Conservation (phyloP, 2,797 vertebrate genomes). For the Gymnothorax reevesii region DNA sequence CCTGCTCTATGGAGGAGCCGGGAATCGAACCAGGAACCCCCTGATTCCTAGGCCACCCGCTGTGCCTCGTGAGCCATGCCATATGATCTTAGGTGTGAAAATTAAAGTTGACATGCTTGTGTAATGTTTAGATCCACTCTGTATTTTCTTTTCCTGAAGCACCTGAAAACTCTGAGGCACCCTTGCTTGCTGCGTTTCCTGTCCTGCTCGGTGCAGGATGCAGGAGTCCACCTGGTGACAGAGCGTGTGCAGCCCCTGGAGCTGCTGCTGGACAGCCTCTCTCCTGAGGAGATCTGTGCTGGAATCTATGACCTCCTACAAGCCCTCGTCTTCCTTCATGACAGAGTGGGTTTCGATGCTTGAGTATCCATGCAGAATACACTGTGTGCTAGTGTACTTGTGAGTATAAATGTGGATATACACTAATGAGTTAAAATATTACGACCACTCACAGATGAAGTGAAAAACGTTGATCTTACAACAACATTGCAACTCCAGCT, state of each 20-base stretch:
- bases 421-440: too few relatives aligned
- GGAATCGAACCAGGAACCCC: too few relatives aligned
- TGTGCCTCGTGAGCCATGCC: neutral
- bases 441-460: too few relatives aligned
- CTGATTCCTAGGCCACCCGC: too few relatives aligned
- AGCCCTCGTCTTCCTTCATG: constrained; percentile 92
- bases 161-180: constrained; percentile 94
- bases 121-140: neutral
- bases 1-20: too few relatives aligned
- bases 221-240: constrained; percentile 90
- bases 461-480: too few relatives aligned
- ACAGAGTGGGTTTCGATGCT: constrained; percentile 76
- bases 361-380: neutral
- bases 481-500: too few relatives aligned
- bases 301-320: constrained; percentile 91
- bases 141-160: constrained; percentile 66
- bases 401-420: too few relatives aligned
- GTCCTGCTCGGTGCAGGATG: constrained; percentile 89
- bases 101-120: neutral
- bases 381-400: too few relatives aligned
- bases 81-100: neutral
- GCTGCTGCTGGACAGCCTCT: constrained; percentile 77
- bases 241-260: constrained; percentile 89
- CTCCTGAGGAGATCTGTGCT: constrained; percentile 88
- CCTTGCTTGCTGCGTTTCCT: constrained; percentile 93